phyloP scores from a whole-genome alignment of 23 tunicate species.

The Trididemnum clinides region DNA sequence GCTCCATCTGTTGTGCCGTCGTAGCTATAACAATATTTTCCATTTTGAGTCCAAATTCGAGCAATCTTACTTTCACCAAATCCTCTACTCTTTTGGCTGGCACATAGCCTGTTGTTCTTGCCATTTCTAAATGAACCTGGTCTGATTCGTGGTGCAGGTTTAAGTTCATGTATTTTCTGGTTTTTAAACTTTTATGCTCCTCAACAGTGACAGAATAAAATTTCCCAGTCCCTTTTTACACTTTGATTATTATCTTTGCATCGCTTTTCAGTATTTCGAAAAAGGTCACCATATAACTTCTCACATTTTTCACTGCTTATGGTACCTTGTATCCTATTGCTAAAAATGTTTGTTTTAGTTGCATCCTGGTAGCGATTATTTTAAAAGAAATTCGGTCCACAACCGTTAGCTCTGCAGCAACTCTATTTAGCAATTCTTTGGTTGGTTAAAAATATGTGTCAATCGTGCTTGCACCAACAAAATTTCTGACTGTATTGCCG shows the following conservation, averaged over 20 bases:
- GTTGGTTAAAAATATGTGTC: constrained; percentile 6
- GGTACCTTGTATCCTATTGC: constrained; percentile 63
- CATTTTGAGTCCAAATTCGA: too few relatives aligned
- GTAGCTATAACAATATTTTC: too few relatives aligned
- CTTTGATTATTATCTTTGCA: constrained; percentile 39
- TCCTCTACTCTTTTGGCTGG: too few relatives aligned
- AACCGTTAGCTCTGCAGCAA: constrained; percentile 54
- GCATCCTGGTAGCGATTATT: constrained; percentile 50
- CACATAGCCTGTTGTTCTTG: constrained; percentile 45
- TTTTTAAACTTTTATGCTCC: constrained; percentile 35
- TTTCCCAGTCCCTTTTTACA: constrained; percentile 40
- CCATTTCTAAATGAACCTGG: constrained; percentile 53
- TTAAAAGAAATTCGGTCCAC: constrained; percentile 59
- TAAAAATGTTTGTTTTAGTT: constrained; percentile 45
- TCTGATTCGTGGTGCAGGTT: constrained; percentile 57
- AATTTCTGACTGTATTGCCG: neutral
- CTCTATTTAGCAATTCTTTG: constrained; percentile 37
- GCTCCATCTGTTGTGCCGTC: too few relatives aligned
- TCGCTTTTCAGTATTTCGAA: constrained; percentile 58
- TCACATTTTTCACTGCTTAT: constrained; percentile 54
- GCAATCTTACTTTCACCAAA: too few relatives aligned
- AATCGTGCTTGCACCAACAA: neutral
- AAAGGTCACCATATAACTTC: constrained; percentile 45
- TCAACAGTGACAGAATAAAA: constrained; percentile 54
- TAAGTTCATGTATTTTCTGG: constrained; percentile 51